Evolutionary conservation across 2,888 invertebrate genomes (phyloP).

Genomic region (Asteroscopus sphinx): DNA sequence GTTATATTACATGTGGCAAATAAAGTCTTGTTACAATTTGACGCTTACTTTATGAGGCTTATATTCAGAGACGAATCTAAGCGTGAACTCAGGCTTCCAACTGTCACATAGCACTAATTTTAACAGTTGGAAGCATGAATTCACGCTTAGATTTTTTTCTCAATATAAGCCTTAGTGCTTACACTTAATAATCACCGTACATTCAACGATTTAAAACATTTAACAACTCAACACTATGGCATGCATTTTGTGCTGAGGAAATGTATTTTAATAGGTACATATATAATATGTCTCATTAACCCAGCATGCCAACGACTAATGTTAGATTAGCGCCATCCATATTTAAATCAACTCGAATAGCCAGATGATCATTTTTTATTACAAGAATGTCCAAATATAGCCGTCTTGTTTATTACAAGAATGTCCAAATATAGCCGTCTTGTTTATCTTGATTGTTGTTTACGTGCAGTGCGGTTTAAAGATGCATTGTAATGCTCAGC

Average conservation of each 20-base stretch:
- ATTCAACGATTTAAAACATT: slow-evolving; percentile 23
- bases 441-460: slow-evolving; percentile 38
- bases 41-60: too few relatives aligned
- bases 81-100: too few relatives aligned
- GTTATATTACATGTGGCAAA: slow-evolving; percentile 27
- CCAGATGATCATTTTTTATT: slow-evolving; percentile 4
- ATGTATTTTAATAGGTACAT: neutral
- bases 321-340: neutral
- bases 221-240: slow-evolving; percentile 26
- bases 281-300: slow-evolving; percentile 1
- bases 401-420: neutral
- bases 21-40: slow-evolving; percentile 38
- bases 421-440: slow-evolving; percentile 1
- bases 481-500: slow-evolving; percentile 62
- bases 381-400: slow-evolving; percentile 3
- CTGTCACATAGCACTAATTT: too few relatives aligned
- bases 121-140: too few relatives aligned
- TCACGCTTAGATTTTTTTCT: too few relatives aligned
- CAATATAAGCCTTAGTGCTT: slow-evolving; percentile 18
- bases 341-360: slow-evolving; percentile 2
- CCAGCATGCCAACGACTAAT: neutral
- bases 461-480: slow-evolving; percentile 31
- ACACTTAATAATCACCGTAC: slow-evolving; percentile 14
- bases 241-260: slow-evolving; percentile 2
- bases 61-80: too few relatives aligned